Conservation (phyloP, 2,888 invertebrate species). For the Pachliopta kotzebuea region DNA sequence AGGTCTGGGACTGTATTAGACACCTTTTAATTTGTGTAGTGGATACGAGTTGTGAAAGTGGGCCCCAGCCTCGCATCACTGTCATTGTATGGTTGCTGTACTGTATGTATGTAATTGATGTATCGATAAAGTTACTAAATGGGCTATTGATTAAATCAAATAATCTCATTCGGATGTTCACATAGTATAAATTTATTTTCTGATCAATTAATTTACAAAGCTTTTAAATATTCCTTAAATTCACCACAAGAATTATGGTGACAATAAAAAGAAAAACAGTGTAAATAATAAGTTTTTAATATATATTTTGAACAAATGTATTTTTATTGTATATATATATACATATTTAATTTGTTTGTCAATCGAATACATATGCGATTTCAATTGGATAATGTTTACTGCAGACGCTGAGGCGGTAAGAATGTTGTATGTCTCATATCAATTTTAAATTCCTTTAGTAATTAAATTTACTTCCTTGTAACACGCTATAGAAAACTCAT, state of each 20-base stretch:
- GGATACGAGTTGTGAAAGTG: conserved; percentile 32
- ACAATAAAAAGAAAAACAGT: conserved; percentile 73
- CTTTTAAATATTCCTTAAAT: conserved; percentile 42
- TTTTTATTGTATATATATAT: conserved; percentile 26
- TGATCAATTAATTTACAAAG: conserved; percentile 31
- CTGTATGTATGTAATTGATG: conserved; percentile 12
- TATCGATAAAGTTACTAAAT: conserved; percentile 21
- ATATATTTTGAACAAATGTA: conserved; percentile 47
- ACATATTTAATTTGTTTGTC: conserved; percentile 49
- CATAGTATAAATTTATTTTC: conserved; percentile 28
- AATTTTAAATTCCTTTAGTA: conserved; percentile 49
- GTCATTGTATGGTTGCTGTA: conserved; percentile 33
- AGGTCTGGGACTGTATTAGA: conserved; percentile 41
- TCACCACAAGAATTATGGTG: conserved; percentile 73
- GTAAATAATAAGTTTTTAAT: conserved; percentile 73
- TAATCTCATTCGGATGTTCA: conserved; percentile 13
- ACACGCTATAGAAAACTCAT: conserved; percentile 38
- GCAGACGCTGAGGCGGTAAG: conserved; percentile 36
- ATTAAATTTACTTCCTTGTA: conserved; percentile 42
- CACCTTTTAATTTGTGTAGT: conserved; percentile 36
- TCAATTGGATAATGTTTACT: conserved; percentile 32
- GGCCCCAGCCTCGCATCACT: conserved; percentile 35
- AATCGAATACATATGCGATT: conserved; percentile 40
- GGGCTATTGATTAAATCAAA: conserved; percentile 23
- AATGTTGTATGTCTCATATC: conserved; percentile 57